Percentiles rank a stretch among this genome's conserved stretches.
Evolutionary conservation across 2,113 vertebrate genomes (phyloP).

Genomic region (Cavia porcellus): DNA sequence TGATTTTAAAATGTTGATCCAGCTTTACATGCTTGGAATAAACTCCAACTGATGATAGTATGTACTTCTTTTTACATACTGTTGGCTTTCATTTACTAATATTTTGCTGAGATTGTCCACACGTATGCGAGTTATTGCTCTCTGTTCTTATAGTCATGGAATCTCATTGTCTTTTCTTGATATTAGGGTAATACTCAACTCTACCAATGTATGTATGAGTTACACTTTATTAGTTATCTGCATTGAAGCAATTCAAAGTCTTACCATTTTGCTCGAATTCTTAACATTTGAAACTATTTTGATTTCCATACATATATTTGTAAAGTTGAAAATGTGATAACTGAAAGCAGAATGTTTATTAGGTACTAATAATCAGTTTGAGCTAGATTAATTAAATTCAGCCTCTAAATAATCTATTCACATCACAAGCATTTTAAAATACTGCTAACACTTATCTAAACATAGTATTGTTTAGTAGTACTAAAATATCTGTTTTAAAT

Average conservation of each 20-base stretch:
- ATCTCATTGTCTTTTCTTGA: background rate
- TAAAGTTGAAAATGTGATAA: background rate
- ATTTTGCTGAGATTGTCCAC: background rate
- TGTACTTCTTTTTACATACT: background rate
- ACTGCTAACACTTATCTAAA: background rate
- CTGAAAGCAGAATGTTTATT: background rate
- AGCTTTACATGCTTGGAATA: background rate
- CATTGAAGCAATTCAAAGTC: background rate
- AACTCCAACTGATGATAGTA: background rate
- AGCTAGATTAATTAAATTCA: background rate
- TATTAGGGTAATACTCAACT: background rate
- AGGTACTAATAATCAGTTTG: background rate
- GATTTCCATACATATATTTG: background rate
- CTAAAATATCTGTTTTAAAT: background rate
- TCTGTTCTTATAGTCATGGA: background rate
- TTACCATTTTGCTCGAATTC: background rate
- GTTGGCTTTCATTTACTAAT: background rate
- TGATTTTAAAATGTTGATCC: background rate
- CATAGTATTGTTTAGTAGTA: background rate
- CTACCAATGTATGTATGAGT: background rate
- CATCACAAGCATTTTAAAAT: background rate
- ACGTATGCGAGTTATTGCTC: background rate
- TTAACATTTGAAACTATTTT: background rate
- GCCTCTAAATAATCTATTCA: background rate
- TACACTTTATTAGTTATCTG: background rate